A percentile compares a stretch with the other conserved stretches of the same genome.
Evolutionary conservation across 2,888 invertebrate genomes (phyloP).

Genomic region (Ormyrus rosae): DNA sequence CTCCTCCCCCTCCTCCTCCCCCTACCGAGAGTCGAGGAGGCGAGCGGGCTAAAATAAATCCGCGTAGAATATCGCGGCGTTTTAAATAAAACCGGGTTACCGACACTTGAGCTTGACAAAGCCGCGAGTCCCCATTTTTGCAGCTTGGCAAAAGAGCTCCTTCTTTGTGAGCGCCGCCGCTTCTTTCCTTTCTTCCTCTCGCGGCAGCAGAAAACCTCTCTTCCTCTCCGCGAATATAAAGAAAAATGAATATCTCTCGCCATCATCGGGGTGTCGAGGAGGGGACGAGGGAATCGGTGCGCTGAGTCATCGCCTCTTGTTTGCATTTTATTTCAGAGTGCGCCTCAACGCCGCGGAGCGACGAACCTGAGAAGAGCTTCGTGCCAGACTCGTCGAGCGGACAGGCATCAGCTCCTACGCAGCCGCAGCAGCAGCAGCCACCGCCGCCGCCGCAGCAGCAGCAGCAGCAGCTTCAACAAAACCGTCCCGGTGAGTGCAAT

Average conservation of each 20-base stretch:
- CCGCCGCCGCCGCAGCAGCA: slow-evolving; percentile 61
- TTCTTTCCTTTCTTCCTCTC: slow-evolving; percentile 6
- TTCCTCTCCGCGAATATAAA: neutral
- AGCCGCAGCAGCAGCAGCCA: slow-evolving; percentile 53
- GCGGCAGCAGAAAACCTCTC: neutral
- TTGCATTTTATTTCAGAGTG: slow-evolving; percentile 61
- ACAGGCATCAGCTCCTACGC: slow-evolving; percentile 47
- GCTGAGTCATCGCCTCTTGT: slow-evolving; percentile 50
- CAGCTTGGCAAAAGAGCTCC: slow-evolving; percentile 43
- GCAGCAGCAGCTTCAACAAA: slow-evolving; percentile 69
- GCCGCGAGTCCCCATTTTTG: slow-evolving; percentile 49
- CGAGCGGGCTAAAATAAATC: slow-evolving; percentile 70
- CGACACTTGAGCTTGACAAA: slow-evolving; percentile 60
- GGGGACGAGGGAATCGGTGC: neutral
- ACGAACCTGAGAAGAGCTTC: slow-evolving; percentile 58
- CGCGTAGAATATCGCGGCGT: slow-evolving; percentile 68
- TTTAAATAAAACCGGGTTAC: slow-evolving; percentile 71
- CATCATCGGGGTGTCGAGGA: neutral
- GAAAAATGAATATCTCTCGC: neutral
- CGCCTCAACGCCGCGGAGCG: slow-evolving; percentile 57
- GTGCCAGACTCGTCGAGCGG: slow-evolving; percentile 40
- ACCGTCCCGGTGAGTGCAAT: slow-evolving; percentile 72
- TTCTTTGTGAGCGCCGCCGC: slow-evolving; percentile 32
- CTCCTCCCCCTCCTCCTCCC: neutral
- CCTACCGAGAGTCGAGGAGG: slow-evolving; percentile 43